Evolutionary conservation across 2,888 invertebrate species (phyloP), one percentile per base, ranked within the genome.

Genomic region (Tryphoninae sp.): DNA sequence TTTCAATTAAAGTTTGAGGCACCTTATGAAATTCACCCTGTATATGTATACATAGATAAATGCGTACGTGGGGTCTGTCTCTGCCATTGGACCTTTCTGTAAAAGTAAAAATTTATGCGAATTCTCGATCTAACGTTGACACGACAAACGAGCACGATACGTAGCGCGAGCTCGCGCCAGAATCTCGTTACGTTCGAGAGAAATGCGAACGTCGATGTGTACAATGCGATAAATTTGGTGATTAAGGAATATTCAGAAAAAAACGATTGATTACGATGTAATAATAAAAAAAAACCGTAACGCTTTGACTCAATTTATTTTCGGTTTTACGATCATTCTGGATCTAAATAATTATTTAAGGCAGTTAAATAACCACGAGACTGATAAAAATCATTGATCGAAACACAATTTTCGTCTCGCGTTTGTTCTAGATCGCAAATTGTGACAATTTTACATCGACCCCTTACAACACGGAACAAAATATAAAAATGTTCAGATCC

Each of bases 71-170:
- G 22, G 8, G 26, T 22, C 45, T 42, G 49, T 62, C 26, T 77
- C 42, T 58, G 16, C 58, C 49, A 65, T 58, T 58, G 69, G 53
- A 74, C 49, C 81, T 74, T 59, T 81, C 69, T 65, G 74, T 81
- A 75, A 22, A 67, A 59, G 45, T 59, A 26, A 71, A 78, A 81
- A 64, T 81, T 78, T 71, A 78, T 81, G 78, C 59, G 68, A 81
- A 76, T 78, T 71, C 67, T 65, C 75, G 67, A 45, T 75, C 65
- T 64, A 55, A 62, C 58, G 11, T 13, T 69, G 81, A 81, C 76
- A 72, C 67, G 72, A 68, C 72, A 81, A 81, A 78, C 78, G 55
- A 78, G 67, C 6, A 9, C 45, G 64, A 78, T 71, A 65, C 42
- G 58, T 69, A 45, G 71, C 59, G 71, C 59, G 51, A 61, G 59